Percentiles rank a stretch among this genome's conserved stretches.
Conservation (phyloP, 2,888 invertebrate genomes). For the Anagyrus pseudococci region DNA sequence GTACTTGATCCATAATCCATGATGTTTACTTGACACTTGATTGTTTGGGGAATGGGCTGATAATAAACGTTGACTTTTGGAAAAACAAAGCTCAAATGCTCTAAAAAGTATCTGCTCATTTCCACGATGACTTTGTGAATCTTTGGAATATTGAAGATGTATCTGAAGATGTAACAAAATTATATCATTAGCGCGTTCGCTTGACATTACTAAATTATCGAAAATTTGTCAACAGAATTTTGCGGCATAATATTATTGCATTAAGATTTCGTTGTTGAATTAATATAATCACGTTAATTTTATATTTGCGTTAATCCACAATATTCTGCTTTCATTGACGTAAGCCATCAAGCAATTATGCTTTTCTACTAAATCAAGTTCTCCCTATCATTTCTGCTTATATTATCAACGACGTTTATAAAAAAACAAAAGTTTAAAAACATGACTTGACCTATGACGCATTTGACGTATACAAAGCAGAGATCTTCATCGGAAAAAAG, state of each 20-base stretch:
- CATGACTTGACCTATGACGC: conserved; percentile 38
- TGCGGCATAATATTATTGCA: no score
- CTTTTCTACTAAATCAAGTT: conserved; percentile 35
- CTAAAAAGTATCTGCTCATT: conserved; percentile 68
- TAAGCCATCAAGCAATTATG: conserved; percentile 35
- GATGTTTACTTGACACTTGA: conserved; percentile 70
- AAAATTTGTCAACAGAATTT: no score
- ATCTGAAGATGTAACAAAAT: no score
- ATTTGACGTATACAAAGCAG: conserved; percentile 34
- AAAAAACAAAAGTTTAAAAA: conserved; percentile 37
- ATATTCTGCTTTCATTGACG: conserved; percentile 30
- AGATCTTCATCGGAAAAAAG: conserved; percentile 7
- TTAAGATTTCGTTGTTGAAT: background rate
- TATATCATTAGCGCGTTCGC: no score
- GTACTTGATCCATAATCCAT: conserved; percentile 65
- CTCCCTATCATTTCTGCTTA: conserved; percentile 35
- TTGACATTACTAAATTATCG: no score
- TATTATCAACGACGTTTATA: conserved; percentile 38
- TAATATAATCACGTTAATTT: background rate
- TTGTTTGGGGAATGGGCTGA: conserved; percentile 51
- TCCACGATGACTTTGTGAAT: conserved; percentile 71
- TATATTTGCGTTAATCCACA: no score
- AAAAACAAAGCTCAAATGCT: conserved; percentile 66
- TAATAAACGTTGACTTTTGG: conserved; percentile 62
- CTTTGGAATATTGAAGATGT: conserved; percentile 74